Evolutionary conservation across 2,888 invertebrate species (phyloP).

Genomic region (Oscheius onirici): DNA sequence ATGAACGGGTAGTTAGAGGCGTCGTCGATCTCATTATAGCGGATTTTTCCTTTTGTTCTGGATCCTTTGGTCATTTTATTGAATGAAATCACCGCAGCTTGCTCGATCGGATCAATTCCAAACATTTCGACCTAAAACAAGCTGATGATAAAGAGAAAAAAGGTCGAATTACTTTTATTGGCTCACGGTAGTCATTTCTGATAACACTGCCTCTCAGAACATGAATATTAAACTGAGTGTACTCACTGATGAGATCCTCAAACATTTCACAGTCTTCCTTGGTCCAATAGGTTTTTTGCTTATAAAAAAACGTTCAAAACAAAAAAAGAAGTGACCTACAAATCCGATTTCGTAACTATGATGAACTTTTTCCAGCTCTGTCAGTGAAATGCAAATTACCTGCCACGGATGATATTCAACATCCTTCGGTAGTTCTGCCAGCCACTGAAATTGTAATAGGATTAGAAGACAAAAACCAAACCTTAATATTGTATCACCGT

Average conservation of each 20-base stretch:
- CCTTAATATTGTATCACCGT: conserved; percentile 34
- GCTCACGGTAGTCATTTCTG: conserved; percentile 31
- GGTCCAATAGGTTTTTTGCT: conserved; percentile 12
- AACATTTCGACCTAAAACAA: conserved; percentile 11
- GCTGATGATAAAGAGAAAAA: neutral
- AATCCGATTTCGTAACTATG: neutral
- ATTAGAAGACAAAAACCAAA: neutral
- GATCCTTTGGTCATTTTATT: neutral
- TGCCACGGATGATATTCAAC: conserved; percentile 50
- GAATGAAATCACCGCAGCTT: neutral
- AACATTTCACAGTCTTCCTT: conserved; percentile 21
- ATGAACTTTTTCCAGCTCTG: conserved; percentile 10
- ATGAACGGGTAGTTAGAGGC: conserved; percentile 7
- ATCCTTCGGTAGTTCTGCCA: conserved; percentile 34
- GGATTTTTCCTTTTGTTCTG: neutral
- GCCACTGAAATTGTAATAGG: conserved; percentile 25
- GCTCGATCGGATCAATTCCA: neutral
- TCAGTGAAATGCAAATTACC: conserved; percentile 45
- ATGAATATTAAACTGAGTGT: neutral
- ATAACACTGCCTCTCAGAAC: conserved; percentile 5
- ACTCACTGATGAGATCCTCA: conserved; percentile 1
- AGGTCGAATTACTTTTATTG: conserved; percentile 20
- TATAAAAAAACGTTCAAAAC: neutral
- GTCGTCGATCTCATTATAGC: conserved; percentile 2
- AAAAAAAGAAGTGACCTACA: neutral